Percentiles rank a stretch among this genome's conserved stretches.
phyloP scores from a whole-genome alignment of 2,113 vertebrate genomes.

The Noctilio leporinus region DNA sequence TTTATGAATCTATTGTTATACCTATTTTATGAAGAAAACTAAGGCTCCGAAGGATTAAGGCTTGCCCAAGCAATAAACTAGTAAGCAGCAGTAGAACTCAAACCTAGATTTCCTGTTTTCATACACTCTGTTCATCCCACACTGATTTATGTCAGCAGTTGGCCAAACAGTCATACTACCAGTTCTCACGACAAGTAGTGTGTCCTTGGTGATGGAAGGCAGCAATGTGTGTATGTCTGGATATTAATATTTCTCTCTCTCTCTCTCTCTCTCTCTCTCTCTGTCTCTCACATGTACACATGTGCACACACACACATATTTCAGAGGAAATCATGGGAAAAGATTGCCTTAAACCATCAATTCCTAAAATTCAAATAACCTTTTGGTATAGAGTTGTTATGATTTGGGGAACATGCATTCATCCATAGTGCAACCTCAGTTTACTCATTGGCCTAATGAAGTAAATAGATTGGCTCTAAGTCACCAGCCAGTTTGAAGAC shows the following conservation, averaged over 20 bases:
- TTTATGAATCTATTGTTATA: neutral
- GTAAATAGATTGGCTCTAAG: neutral
- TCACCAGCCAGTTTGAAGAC: neutral
- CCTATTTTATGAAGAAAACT: neutral
- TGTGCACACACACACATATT: neutral
- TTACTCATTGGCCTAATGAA: neutral
- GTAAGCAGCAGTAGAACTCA: neutral
- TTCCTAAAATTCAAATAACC: neutral
- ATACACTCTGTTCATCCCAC: neutral
- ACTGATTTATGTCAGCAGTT: neutral
- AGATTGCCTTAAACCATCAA: neutral
- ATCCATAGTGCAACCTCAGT: neutral
- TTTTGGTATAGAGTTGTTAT: neutral
- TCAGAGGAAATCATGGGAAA: neutral
- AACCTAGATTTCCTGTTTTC: neutral
- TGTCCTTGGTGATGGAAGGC: neutral
- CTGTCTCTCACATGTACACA: neutral
- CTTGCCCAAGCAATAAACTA: neutral
- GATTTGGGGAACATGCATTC: neutral
- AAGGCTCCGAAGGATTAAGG: neutral
- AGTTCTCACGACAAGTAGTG: neutral
- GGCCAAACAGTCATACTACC: neutral
- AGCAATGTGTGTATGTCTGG: neutral
- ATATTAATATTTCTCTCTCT: neutral
- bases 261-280: neutral